Evolutionary conservation across 2,888 invertebrate genomes (phyloP), one percentile per base, ranked within the genome.

Genomic region (Proisotoma minuta): DNA sequence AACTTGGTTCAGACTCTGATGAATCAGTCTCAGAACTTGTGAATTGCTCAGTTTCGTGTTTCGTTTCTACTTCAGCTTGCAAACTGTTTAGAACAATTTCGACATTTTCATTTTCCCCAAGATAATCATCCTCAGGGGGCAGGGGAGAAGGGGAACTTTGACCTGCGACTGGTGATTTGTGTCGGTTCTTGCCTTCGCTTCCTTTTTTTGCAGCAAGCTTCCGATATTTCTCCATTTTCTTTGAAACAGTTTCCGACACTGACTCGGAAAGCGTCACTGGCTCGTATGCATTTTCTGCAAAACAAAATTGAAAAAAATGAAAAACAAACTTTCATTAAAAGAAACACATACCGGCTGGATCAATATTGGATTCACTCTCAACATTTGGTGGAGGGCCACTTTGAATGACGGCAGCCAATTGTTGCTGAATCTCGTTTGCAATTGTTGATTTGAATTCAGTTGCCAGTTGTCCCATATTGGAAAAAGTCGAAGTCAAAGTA

Each of bases 381-480:
- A 40, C 23, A 54, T 23, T 26, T 26, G 57, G 8, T n/a, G 18
- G 59, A 18, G n/a, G n/a, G 20, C 39, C 27, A 34, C 1, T 18
- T 1, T 20, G 12, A 28, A 28, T 24, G 15, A 54, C 68, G 8
- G 63, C 68, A 8, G 65, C 65, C 26, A 68, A 51, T 40, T 68
- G 68, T 39, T 60, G 59, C 26, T 68, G 68, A 39, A 68, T 64
- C 40, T 68, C 65, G 0, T 65, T 51, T 1, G 68, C 68, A 52
- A 68, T 68, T 58, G 63, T 68, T 34, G 66, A 65, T 24, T 68
- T 68, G 47, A 68, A 66, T 24, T 68, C 66, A 5, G 50, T 27
- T 0, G 68, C 68, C 56, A 68, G 66, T 52, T 68, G 65, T 47
- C 66, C 68, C 68, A 68, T 68, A 57, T 60, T 60, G 10, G 58